Percentiles rank a stretch among this genome's conserved stretches.
phyloP scores from a whole-genome alignment of 2,888 invertebrate genomes.

The Resseliella maxima region DNA sequence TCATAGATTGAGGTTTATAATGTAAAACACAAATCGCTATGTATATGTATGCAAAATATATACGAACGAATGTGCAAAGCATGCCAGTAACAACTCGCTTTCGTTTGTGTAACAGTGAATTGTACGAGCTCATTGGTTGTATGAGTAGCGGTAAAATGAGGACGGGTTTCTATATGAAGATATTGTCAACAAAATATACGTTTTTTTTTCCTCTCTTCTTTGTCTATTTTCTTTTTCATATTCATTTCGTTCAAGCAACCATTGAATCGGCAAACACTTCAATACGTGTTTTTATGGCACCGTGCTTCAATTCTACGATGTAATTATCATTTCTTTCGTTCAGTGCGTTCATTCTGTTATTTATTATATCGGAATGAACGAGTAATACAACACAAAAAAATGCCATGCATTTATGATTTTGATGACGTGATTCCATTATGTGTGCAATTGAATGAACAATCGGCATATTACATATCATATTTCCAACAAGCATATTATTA shows the following conservation, averaged over 20 bases:
- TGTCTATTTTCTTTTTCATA: no score
- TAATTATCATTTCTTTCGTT: neutral
- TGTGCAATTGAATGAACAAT: neutral
- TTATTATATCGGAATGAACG: neutral
- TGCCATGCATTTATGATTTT: constrained; percentile 16
- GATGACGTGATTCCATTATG: constrained; percentile 17
- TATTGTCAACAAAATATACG: constrained; percentile 28
- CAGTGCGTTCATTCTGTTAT: neutral
- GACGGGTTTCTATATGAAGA: constrained; percentile 32
- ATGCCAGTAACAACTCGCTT: neutral
- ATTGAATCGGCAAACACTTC: constrained; percentile 14
- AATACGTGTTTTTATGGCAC: neutral
- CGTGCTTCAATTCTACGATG: neutral
- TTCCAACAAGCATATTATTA: no score
- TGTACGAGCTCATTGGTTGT: neutral
- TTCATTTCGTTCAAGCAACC: neutral
- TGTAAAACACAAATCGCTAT: neutral
- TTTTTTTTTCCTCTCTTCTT: no score
- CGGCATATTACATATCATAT: no score
- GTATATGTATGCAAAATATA: neutral
- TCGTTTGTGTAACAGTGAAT: neutral
- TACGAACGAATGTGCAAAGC: neutral
- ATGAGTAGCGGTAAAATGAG: constrained; percentile 19
- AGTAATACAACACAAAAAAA: neutral
- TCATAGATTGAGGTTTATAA: no score